Percentiles rank a stretch among this genome's conserved stretches.
These are phyloP conservation scores for Channallabes apus DNA, from an alignment of 2,797 vertebrate genomes.

Conservation along the genomic window DNA sequence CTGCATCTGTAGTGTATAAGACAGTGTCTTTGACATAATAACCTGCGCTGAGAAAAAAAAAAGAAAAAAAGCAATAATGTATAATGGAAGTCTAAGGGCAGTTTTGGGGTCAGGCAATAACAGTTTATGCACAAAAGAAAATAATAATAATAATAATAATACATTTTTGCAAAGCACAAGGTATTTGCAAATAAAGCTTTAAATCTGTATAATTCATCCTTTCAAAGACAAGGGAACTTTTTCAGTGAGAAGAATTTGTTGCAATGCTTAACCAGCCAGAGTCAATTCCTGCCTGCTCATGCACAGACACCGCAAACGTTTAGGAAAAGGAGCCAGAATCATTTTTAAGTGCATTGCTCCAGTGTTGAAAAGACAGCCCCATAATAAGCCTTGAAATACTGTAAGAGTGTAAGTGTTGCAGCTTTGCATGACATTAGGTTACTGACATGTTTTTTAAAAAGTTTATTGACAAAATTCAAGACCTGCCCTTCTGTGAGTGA, in stretches of 20 bases:
- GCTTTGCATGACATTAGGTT: neutral
- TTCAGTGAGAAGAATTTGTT: neutral
- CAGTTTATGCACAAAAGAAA: neutral
- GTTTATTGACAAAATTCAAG: neutral
- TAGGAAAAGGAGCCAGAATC: neutral
- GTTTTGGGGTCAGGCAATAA: slow-evolving; percentile 8
- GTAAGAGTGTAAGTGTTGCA: neutral
- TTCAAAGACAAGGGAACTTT: neutral
- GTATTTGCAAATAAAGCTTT: slow-evolving; percentile 1
- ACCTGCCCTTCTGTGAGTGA: neutral
- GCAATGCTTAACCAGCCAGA: neutral
- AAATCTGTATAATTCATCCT: neutral
- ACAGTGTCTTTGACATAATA: neutral
- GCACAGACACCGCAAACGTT: slow-evolving; percentile 8
- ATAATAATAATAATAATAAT: no score
- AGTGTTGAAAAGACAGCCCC: neutral
- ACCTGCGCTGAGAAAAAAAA: neutral
- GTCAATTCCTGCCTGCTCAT: slow-evolving; percentile 6
- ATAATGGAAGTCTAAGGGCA: neutral
- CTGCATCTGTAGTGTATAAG: neutral
- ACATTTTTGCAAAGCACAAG: neutral
- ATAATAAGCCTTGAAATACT: neutral
- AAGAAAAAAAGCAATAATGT: neutral
- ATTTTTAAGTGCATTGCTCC: neutral
- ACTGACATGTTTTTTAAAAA: neutral